phyloP scores from a whole-genome alignment of 2,888 invertebrate genomes.

The Coleophora deauratella region DNA sequence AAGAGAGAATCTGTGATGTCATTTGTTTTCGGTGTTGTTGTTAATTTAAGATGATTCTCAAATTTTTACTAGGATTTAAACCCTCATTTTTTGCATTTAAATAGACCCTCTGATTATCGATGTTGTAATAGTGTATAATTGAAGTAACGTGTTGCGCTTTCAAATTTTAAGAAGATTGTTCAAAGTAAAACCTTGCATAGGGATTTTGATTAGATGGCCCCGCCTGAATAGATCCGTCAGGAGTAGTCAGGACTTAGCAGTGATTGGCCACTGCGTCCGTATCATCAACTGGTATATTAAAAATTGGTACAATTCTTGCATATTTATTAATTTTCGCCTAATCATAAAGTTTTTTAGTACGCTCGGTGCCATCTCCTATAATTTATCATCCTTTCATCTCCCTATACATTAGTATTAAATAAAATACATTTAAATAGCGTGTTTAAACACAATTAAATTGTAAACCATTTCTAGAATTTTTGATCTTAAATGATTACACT shows the following conservation, averaged over 20 bases:
- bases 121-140: conserved; percentile 63
- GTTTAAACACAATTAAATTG: conserved; percentile 29
- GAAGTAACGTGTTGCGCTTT: conserved; percentile 48
- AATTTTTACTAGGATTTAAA: conserved; percentile 55
- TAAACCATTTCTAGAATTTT: conserved; percentile 22
- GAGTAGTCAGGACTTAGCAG: conserved; percentile 55
- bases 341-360: conserved; percentile 38
- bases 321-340: conserved; percentile 32
- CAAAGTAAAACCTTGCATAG: conserved; percentile 48
- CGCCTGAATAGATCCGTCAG: conserved; percentile 62
- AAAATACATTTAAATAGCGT: conserved; percentile 30
- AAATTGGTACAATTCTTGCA: conserved; percentile 36
- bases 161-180: conserved; percentile 36
- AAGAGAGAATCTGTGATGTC: conserved; percentile 61
- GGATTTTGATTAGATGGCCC: conserved; percentile 58
- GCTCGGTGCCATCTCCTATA: conserved; percentile 35
- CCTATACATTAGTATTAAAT: conserved; percentile 36
- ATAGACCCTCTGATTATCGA: conserved; percentile 66
- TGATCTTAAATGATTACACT: conserved; percentile 28
- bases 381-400: conserved; percentile 35
- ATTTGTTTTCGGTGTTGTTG: conserved; percentile 68
- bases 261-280: conserved; percentile 50
- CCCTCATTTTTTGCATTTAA: conserved; percentile 63
- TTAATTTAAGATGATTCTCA: conserved; percentile 32
- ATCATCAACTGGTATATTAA: conserved; percentile 53